Conservation (phyloP, 2,888 invertebrate genomes). For the Tribolium freemani region DNA sequence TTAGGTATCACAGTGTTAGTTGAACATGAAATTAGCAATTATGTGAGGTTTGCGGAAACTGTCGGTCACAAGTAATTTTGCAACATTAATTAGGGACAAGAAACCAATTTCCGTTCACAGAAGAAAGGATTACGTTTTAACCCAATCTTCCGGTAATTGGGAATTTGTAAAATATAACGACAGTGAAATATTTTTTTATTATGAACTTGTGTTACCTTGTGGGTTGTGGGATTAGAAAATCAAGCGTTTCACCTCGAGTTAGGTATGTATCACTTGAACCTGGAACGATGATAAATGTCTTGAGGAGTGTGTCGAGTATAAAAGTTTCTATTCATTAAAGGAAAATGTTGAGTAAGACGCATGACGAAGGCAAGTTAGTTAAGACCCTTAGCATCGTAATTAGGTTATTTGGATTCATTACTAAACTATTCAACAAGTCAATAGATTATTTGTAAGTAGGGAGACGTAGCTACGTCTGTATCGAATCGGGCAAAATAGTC, state of each 20-base stretch:
- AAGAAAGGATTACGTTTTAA: not conserved
- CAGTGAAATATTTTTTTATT: too few relatives aligned
- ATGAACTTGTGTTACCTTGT: too few relatives aligned
- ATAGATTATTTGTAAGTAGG: slow-evolving; percentile 44
- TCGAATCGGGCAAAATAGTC: slow-evolving; percentile 5
- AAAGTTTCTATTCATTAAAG: slow-evolving; percentile 45
- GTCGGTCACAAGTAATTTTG: not conserved
- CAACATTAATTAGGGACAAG: not conserved
- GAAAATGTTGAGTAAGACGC: slow-evolving; percentile 48
- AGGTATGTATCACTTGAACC: not conserved
- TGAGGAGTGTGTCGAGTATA: slow-evolving; percentile 14
- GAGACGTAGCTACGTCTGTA: slow-evolving; percentile 40
- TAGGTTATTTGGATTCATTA: slow-evolving; percentile 55
- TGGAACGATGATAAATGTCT: slow-evolving; percentile 16
- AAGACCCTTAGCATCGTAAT: slow-evolving; percentile 49
- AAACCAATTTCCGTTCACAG: not conserved
- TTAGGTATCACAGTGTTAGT: not conserved
- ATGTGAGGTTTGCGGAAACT: not conserved
- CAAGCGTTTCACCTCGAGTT: not conserved
- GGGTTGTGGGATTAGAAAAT: not conserved
- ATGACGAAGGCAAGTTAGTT: slow-evolving; percentile 48
- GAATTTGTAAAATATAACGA: not conserved
- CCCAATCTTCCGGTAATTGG: not conserved
- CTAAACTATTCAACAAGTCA: slow-evolving; percentile 49
- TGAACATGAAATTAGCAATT: not conserved